Base-by-base conservation (phyloP, 2,797 vertebrate species). In the Enteromius treurensis region DNA sequence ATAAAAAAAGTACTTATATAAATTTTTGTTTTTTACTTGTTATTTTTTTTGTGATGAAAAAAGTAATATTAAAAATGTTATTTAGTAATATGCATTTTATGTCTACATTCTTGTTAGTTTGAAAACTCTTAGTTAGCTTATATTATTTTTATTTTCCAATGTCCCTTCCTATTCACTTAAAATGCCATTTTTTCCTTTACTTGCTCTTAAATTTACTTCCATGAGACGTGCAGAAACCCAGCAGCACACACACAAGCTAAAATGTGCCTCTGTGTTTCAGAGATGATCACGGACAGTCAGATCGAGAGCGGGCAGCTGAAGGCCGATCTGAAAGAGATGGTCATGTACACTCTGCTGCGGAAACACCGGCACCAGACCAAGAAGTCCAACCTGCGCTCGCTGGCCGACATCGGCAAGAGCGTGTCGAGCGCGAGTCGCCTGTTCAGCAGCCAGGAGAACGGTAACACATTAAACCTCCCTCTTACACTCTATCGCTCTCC, bases 361-460 rank as follows among this genome's bases (percentile, higher is more conserved):
- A 97, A 95, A 87, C 98, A 99, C 90, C 96, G 97, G 47, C 98
- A 99, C 91, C 98, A 99, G 93, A 99, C 98, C 92, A 99, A 99
- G 95, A 99, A 99, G 88, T 99, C 98, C 91, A 99, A 99, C 94
- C 93, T 99, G 82, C 98, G 98, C 58, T 99, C 98, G 0, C 94
- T 99, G 81, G 97, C 98, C 9, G 98, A 99, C 93, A 99, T 99
- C 1, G 98, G 98, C 84, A 99, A 98, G 93, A 98, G 97, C 1
- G 98, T 99, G 90, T 99, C 98, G 93, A 99, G 97, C 90, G 98
- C 98, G 89, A 99, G 98, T 93, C 93, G 97, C 91, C 96, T 99
- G 94, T 99, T 99, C 93, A 93, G 96, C 93, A 96, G 89, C 95
- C 96, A 95, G 58, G 98, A 99, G 92, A 99, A 98, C 84, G 97